Conservation (phyloP, 2,797 vertebrate genomes). For the Molothrus ater region DNA sequence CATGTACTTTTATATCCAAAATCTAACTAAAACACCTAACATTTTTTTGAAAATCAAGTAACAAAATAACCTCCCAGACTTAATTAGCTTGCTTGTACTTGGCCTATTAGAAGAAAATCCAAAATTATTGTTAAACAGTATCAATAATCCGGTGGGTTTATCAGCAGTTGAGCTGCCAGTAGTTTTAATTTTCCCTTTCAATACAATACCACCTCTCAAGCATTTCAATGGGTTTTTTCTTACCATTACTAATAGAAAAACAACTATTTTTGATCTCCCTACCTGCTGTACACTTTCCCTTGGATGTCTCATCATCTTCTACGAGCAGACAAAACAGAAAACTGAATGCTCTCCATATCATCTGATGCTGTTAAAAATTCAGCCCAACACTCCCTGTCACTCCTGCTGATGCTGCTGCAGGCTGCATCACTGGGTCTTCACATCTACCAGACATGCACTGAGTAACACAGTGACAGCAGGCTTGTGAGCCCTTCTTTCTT, state of each 20-base stretch:
- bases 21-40: background rate
- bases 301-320: background rate
- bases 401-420: background rate
- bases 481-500: background rate
- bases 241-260: background rate
- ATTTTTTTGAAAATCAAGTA: background rate
- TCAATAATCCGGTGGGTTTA: background rate
- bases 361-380: background rate
- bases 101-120: background rate
- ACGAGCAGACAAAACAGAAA: background rate
- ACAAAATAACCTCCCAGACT: background rate
- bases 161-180: background rate
- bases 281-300: background rate
- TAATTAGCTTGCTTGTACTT: background rate
- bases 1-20: background rate
- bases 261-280: background rate
- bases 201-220: background rate
- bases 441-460: background rate
- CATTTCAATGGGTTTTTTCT: background rate
- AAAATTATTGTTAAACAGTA: background rate
- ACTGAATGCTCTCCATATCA: background rate
- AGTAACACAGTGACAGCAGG: background rate
- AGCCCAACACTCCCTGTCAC: background rate
- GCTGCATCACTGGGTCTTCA: background rate
- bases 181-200: slow-evolving; percentile 49